These are phyloP conservation scores for Chauna torquata DNA, from an alignment of 2,113 vertebrate species.

Conservation along the genomic window DNA sequence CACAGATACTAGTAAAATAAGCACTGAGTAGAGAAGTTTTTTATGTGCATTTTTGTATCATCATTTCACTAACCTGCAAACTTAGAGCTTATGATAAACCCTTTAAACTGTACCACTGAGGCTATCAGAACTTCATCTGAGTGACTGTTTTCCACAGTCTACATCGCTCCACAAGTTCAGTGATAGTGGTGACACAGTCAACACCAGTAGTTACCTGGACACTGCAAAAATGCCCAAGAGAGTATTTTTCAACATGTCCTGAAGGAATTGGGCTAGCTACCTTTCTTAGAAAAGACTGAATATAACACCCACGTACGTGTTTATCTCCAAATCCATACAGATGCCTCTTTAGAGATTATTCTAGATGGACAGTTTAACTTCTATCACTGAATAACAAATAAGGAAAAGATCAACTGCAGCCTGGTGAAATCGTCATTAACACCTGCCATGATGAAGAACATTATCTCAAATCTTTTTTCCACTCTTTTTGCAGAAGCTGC, in stretches of 20 bases:
- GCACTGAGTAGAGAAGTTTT: background rate
- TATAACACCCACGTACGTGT: background rate
- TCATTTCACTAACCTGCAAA: background rate
- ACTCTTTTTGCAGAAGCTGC: background rate
- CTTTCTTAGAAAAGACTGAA: background rate
- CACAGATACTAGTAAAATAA: background rate
- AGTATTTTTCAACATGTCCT: background rate
- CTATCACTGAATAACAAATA: too few relatives aligned
- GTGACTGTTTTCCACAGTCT: background rate
- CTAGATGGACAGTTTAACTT: background rate
- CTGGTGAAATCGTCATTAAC: background rate
- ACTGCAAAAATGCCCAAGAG: background rate
- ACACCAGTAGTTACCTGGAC: background rate
- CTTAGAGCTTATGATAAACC: background rate
- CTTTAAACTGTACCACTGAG: background rate
- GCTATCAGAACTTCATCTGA: background rate
- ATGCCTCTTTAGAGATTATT: background rate
- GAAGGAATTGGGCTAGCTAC: background rate
- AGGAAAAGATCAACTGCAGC: background rate
- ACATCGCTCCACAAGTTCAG: background rate
- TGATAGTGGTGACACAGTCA: background rate
- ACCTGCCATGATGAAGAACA: background rate
- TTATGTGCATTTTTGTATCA: background rate
- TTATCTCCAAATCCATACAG: background rate
- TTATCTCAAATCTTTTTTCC: background rate